Evolutionary conservation across 2,797 vertebrate species (phyloP), one percentile per base, ranked within the genome.

Genomic region (Epinephelus coioides): DNA sequence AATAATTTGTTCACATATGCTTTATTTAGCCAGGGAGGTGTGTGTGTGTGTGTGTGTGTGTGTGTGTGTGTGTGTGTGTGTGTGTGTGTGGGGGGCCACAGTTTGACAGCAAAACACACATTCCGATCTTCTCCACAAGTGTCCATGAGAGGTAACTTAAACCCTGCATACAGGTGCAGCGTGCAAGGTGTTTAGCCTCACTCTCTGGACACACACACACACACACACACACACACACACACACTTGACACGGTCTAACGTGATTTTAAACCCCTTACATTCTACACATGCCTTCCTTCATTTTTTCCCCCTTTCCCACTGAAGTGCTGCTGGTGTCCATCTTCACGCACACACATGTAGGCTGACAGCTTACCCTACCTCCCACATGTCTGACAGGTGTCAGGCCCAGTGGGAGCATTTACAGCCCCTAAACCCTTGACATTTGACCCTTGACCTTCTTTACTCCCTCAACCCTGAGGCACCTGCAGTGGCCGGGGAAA

Each of bases 301-400:
- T 57, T 84, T 79, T 81, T 61, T 73, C 44, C 51, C 73, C 46
- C 10, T 73, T 61, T 82, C 78, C 69, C 79, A 82, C 76, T 78
- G 55, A 79, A 66, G 81, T 72, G 43, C 84, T 88, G 86, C 81
- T 73, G 84, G 75, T 85, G 86, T 89, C 83, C 88, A 57, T 88
- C 86, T 84, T 80, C 76, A 63, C 53, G 64, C 61, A 66, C 61
- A 66, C 21, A 79, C 21, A 79, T 3, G 40, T 59, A 53, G 49
- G 38, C 89, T 86, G 87, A 89, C 87, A 91, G 88, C 88, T 92
- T 89, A 89, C 84, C 84, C 89, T 90, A 91, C 88, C 95, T 95
- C 95, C 95, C 95, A 95, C 95, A 93, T 94, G 92, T 90, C 79
- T 89, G 92, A 96, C 95, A 96, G 95, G 95, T 96, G 95, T 89